These are phyloP conservation scores for Dastarcus helophoroides DNA, from an alignment of 2,888 invertebrate species.

Conservation along the genomic window DNA sequence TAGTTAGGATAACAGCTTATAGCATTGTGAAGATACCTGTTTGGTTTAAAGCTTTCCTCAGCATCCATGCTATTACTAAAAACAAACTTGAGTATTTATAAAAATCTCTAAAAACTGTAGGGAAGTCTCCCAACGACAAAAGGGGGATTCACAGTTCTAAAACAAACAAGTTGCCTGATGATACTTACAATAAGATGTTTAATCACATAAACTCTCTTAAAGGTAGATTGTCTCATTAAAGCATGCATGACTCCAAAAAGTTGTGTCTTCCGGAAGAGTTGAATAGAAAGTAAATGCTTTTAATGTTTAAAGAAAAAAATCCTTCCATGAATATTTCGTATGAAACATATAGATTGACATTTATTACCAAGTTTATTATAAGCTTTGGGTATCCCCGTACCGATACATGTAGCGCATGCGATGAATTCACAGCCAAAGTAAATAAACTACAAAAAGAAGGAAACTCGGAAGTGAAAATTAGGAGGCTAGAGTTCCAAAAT, in stretches of 20 bases:
- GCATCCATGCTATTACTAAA: conserved; percentile 1
- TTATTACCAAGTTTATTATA: conserved; percentile 13
- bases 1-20: background rate
- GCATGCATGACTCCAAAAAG: conserved; percentile 11
- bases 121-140: conserved; percentile 6
- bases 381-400: conserved; percentile 13
- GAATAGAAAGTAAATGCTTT: conserved; percentile 12
- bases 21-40: conserved; percentile 1
- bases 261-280: conserved; percentile 13
- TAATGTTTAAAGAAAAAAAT: conserved; percentile 9
- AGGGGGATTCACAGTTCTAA: conserved; percentile 11
- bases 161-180: conserved; percentile 9
- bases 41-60: background rate
- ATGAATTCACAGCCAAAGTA: conserved; percentile 7
- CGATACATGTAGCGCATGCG: conserved; percentile 12
- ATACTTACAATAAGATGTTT: conserved; percentile 6
- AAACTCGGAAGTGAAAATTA: conserved; percentile 1
- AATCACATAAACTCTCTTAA: conserved; percentile 12
- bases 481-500: conserved; percentile 3
- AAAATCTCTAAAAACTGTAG: conserved; percentile 1
- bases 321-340: conserved; percentile 9
- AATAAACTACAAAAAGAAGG: conserved; percentile 5
- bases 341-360: conserved; percentile 12
- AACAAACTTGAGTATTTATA: conserved; percentile 1
- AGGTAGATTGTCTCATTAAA: conserved; percentile 12